Evolutionary conservation across 2,797 vertebrate genomes (phyloP), one percentile per base, ranked within the genome.

Genomic region (Urosaurus nigricauda): DNA sequence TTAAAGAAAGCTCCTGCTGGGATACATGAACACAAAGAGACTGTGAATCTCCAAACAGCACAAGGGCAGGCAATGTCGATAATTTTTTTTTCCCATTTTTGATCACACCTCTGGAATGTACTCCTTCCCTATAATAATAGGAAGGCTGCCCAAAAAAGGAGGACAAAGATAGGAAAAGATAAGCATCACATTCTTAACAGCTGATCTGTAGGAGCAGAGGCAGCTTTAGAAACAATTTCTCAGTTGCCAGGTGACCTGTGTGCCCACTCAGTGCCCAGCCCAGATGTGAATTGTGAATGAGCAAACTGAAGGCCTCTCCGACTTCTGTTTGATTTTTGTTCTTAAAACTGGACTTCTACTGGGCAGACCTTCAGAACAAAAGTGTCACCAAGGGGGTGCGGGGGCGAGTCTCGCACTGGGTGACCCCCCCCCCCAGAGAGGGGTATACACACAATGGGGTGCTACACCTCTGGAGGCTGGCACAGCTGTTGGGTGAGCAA

Each of bases 1-100:
- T 70, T 63, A 86, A 65, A 75, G 58, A 81, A 83, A 65, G 85
- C 43, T 53, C 12, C 53, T 32, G 73, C n/a, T 84, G 47, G n/a
- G 73, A 78, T 70, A 51, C 17, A 58, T 17, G 9, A 65, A 77
- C 35, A 32, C 47, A 37, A 71, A 12, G 4, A 68, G 26, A 11
- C 79, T 81, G 70, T 81, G 79, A 53, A 5, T 63, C 83, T 74
- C 32, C 70, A 75, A 58, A 51, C 70, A 79, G 70, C 26, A 60
- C 68, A 71, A 87, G 56, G 53, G 35, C 43, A 83, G 71, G 8
- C 79, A 65, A 88, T 35, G 80, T 83, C n/a, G 7, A 82, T 32
- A n/a, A 75, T 2, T 43, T 43, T 43, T 29, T 32, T 68, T n/a
- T n/a, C n/a, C 13, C 29, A 12, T 13, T n/a, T 21, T 47, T 24